phyloP scores from a whole-genome alignment of 2,888 invertebrate species.

The Aelia acuminata region DNA sequence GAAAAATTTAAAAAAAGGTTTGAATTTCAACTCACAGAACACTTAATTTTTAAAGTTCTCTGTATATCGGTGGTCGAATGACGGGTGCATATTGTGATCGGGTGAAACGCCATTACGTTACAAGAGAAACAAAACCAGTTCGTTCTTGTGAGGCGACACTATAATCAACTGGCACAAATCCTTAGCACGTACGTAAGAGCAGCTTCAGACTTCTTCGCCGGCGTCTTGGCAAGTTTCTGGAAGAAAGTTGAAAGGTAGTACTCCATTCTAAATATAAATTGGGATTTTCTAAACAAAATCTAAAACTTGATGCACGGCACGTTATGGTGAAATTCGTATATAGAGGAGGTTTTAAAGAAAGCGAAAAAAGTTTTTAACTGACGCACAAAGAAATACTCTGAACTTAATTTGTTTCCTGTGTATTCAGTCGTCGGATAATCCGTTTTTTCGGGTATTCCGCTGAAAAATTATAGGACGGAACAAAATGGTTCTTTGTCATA shows the following conservation, averaged over 20 bases:
- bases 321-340: no score
- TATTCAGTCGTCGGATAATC: no score
- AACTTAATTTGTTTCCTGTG: no score
- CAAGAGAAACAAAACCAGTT: conserved; percentile 13
- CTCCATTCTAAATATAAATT: neutral
- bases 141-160: neutral
- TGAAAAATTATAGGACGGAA: no score
- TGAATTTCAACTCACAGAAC: neutral
- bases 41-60: neutral
- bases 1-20: no score
- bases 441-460: no score
- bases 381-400: no score
- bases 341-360: no score
- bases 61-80: neutral
- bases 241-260: neutral
- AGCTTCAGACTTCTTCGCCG: neutral
- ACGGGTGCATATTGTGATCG: neutral
- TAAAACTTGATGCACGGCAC: no score
- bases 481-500: no score
- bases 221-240: neutral
- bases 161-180: neutral
- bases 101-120: conserved; percentile 15
- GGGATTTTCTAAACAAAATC: no score
- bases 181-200: neutral
- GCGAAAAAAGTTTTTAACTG: no score